Percentiles rank a stretch among this genome's conserved stretches.
These are phyloP conservation scores for Sardinella longiceps DNA, from an alignment of 2,797 vertebrate genomes.

Conservation along the genomic window DNA sequence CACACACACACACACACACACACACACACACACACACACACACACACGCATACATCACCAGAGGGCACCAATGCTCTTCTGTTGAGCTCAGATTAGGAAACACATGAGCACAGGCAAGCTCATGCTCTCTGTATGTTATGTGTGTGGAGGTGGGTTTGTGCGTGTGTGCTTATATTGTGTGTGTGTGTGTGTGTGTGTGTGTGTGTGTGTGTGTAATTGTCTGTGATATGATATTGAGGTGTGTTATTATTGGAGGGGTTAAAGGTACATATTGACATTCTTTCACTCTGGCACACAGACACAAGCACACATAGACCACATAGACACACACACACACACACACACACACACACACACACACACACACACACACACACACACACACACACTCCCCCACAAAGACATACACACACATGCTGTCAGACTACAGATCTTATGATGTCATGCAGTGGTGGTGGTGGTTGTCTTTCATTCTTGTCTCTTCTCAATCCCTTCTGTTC, in stretches of 20 bases:
- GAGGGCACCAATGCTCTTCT: constrained; percentile 63
- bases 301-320: no score
- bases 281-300: neutral
- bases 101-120: neutral
- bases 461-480: constrained; percentile 47
- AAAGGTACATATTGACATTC: neutral
- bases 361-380: neutral
- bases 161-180: neutral
- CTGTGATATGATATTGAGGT: neutral
- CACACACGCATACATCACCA: constrained; percentile 48
- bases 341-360: neutral
- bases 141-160: neutral
- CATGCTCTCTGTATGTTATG: neutral
- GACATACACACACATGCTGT: neutral
- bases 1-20: neutral
- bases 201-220: neutral
- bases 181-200: neutral
- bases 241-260: neutral
- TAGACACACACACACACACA: neutral
- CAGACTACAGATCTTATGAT: constrained; percentile 25
- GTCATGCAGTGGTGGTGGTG: constrained; percentile 54
- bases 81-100: neutral
- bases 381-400: neutral
- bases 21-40: neutral
- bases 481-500: neutral